phyloP scores from a whole-genome alignment of 2,113 vertebrate species.

The Pseudonaja textilis region DNA sequence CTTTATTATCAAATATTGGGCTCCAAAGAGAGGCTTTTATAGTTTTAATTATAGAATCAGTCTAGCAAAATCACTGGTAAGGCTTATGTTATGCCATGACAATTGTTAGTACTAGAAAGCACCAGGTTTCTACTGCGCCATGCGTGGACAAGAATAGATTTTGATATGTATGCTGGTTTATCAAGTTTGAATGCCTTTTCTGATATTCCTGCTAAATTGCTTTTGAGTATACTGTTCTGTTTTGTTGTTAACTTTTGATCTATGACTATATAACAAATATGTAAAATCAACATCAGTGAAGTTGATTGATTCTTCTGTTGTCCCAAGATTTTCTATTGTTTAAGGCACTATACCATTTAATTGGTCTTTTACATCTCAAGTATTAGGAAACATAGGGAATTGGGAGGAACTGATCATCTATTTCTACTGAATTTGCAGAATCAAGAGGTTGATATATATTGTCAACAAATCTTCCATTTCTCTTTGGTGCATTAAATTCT shows the following conservation, averaged over 20 bases:
- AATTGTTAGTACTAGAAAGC: neutral
- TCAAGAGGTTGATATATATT: neutral
- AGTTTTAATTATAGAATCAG: neutral
- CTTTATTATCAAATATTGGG: neutral
- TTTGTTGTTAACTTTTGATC: neutral
- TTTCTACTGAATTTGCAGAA: neutral
- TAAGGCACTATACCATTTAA: neutral
- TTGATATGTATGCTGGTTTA: neutral
- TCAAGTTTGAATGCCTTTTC: neutral
- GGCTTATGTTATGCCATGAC: neutral
- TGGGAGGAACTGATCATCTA: neutral
- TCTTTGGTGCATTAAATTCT: neutral
- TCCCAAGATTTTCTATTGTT: neutral
- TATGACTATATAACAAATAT: neutral
- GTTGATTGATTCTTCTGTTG: neutral
- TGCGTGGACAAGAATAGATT: neutral
- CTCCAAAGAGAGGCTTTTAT: neutral
- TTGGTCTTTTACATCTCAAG: neutral
- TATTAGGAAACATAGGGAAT: neutral
- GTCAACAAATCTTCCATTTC: neutral
- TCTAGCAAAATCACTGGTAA: neutral
- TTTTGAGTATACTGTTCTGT: neutral
- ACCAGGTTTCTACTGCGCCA: neutral
- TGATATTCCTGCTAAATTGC: neutral
- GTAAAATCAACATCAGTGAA: neutral